Base-by-base conservation (phyloP, 2,797 vertebrate species). In the Vireo griseus region DNA sequence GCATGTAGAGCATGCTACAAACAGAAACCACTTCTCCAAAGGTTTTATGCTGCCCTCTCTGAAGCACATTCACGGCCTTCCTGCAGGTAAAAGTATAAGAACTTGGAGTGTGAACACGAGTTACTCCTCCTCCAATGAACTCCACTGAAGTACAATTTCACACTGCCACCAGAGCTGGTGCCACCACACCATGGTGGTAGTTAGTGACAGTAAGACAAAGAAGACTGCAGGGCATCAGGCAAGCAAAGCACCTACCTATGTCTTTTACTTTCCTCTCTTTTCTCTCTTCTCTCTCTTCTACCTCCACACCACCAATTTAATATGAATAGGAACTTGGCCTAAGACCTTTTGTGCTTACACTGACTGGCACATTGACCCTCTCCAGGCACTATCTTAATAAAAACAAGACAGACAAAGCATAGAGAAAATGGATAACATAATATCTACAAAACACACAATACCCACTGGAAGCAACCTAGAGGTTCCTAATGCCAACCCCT, bases 331-430 rank as follows among this genome's bases (percentile, higher is more conserved):
- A 74, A 29, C n/a, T 39, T 52, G 25, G 51, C 47, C 42, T 39
- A 74, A 72, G 52, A 88, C 15, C 5, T 83, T 78, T 51, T 82
- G 79, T 44, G 39, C 62, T 88, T 86, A 65, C 17, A 51, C n/a
- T 54, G 47, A 72, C 65, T 48, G 47, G 47, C 39, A 83, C 24
- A 33, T 14, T 28, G 44, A 61, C 26, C 33, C 57, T 71, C 86
- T 88, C 55, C 57, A 80, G 48, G 48, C 52, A 78, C 58, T 33
- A 61, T 44, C 8, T 21, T 68, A 94, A 90, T 94, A 90, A 88
- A 96, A 94, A 50, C 29, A 77, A 50, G 78, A 76, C 52, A 65
- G 83, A 78, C 16, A 40, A 92, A 93, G 74, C 57, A 77, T 62
- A 69, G 48, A 79, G 63, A 78, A 93, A 94, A 94, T 35, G 26